Percentiles rank a stretch among this genome's conserved stretches.
phyloP scores from a whole-genome alignment of 53 echinoderm and acorn worm genomes.

The Astropecten irregularis region DNA sequence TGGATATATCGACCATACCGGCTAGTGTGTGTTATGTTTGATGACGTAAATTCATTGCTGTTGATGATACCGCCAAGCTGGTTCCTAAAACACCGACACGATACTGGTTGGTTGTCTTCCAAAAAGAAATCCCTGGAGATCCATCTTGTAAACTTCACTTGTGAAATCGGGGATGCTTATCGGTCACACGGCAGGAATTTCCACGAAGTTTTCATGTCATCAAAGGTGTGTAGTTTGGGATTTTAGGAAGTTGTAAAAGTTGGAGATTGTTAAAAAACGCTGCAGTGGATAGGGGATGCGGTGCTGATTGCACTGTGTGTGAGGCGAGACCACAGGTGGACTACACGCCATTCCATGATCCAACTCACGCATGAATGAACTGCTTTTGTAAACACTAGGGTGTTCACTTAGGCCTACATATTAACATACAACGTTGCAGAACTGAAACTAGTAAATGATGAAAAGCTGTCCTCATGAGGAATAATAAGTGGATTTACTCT shows the following conservation, averaged over 20 bases:
- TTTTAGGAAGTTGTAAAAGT: constrained; percentile 5
- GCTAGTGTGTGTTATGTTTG: neutral
- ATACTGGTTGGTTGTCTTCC: too few species aligned
- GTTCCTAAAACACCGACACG: neutral
- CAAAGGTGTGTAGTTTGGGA: too few species aligned
- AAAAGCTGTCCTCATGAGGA: neutral
- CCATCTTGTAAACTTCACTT: neutral
- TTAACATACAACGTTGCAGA: neutral
- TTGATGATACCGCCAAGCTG: neutral
- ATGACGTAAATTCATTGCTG: constrained; percentile 6
- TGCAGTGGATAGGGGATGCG: neutral
- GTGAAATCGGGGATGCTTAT: neutral
- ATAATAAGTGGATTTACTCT: neutral
- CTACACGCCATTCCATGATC: neutral
- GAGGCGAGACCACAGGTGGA: neutral
- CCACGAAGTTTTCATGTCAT: too few species aligned
- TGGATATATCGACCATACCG: too few species aligned
- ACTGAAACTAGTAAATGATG: constrained; percentile 6
- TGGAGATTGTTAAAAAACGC: too few species aligned
- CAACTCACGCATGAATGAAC: constrained; percentile 10
- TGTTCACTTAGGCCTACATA: neutral
- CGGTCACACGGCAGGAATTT: neutral
- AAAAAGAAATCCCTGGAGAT: neutral
- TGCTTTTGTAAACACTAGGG: constrained; percentile 15
- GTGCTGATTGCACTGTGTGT: neutral